Percentiles rank a stretch among this genome's conserved stretches.
Evolutionary conservation across 2,113 vertebrate genomes (phyloP).

Genomic region (Bos javanicus): DNA sequence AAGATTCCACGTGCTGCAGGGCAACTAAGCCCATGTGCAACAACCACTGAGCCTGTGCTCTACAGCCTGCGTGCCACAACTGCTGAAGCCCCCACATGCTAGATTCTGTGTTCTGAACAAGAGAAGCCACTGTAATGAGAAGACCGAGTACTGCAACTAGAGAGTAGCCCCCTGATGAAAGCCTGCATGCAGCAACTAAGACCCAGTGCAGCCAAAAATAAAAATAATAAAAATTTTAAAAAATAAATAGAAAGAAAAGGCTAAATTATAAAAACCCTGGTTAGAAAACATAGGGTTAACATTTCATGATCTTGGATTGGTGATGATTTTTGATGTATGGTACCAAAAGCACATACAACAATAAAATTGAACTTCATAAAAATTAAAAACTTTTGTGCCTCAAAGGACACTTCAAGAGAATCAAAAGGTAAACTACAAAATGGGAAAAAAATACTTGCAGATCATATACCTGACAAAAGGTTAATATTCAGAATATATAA

Average conservation of each 20-base stretch:
- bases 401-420: neutral
- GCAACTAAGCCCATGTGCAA: neutral
- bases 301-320: neutral
- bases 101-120: neutral
- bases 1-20: neutral
- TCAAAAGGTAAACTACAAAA: neutral
- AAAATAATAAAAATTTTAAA: neutral
- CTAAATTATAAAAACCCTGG: neutral
- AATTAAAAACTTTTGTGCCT: neutral
- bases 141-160: neutral
- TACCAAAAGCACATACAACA: neutral
- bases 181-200: neutral
- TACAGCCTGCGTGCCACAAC: neutral
- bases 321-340: neutral
- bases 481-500: neutral
- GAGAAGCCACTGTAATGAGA: neutral
- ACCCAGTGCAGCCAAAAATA: neutral
- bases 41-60: neutral
- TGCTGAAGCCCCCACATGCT: neutral
- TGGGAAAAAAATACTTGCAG: neutral
- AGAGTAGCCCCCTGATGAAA: neutral
- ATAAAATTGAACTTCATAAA: neutral
- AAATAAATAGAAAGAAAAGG: neutral
- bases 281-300: neutral
- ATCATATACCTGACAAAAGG: neutral